Conservation (phyloP, 2,797 vertebrate genomes). For the Myotis myotis region DNA sequence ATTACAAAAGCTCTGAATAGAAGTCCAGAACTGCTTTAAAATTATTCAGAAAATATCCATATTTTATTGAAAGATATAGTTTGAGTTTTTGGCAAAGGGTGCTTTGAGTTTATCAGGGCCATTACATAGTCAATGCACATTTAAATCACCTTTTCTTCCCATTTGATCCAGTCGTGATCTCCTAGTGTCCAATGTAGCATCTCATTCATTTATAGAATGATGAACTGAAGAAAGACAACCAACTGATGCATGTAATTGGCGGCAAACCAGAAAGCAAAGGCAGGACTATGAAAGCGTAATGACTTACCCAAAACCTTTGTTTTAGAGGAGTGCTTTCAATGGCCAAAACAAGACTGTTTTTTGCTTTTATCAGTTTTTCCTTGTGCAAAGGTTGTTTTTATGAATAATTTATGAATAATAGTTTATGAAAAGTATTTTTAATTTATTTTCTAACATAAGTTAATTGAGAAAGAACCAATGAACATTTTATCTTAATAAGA, state of each 20-base stretch:
- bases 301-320: neutral
- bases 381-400: neutral
- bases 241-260: neutral
- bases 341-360: neutral
- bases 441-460: constrained; percentile 4
- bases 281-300: neutral
- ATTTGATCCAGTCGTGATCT: neutral
- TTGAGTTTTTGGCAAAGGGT: neutral
- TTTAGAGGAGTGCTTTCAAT: neutral
- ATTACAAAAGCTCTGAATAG: neutral
- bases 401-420: neutral
- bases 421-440: neutral
- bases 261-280: neutral
- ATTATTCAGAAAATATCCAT: neutral
- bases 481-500: neutral
- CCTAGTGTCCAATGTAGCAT: neutral
- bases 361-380: neutral
- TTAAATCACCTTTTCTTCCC: neutral
- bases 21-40: neutral
- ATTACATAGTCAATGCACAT: neutral
- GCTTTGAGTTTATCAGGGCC: neutral
- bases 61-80: neutral
- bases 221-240: neutral
- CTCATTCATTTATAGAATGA: neutral
- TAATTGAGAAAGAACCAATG: neutral